Evolutionary conservation across 2,113 vertebrate species (phyloP), one percentile per base, ranked within the genome.

Genomic region (Oreochromis tanganicae): DNA sequence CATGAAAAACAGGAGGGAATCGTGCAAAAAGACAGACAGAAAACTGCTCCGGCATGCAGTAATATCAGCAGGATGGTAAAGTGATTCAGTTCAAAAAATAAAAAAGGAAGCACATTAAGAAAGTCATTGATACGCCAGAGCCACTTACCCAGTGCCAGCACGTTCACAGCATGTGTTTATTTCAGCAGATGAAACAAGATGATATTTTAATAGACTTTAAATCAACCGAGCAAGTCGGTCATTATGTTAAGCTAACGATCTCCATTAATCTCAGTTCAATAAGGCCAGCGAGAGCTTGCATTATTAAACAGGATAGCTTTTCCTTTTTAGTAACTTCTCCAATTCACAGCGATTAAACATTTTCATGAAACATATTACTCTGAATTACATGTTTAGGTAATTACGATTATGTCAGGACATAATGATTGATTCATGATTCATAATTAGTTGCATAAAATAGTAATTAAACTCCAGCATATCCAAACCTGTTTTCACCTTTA

Each of bases 21-120:
- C 1, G 4, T 29, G 24, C 41, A 71, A 43, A 43, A 41, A 16
- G 68, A 27, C 29, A 61, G 29, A 63, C 21, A 29, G 9, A 17
- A 29, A 75, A 13, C 43, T 19, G 68, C 5, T 46, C 21, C 12
- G 0, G 41, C 21, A 27, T 46, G 41, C 24, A 19, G 43, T 32
- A 19, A 75, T 5, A 46, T 50, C 6, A 0, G 0, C 3, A 19
- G 71, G 12, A n/a, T 7, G 4, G 0, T 75, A 48, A 46, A 29
- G 41, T 11, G 71, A 0, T 7, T 27, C 38, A 27, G 21, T 48
- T 46, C 24, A 16, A 73, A 6, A 3, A 11, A 71, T 41, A 24
- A 71, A 1, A 19, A 48, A 19, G 24, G 43, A 75, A 50, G 27
- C 43, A 19, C 43, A 32, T 75, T 75, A 19, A 32, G 24, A 50